These are phyloP conservation scores for Laterallus jamaicensis DNA, from an alignment of 2,113 vertebrate genomes.

Conservation along the genomic window DNA sequence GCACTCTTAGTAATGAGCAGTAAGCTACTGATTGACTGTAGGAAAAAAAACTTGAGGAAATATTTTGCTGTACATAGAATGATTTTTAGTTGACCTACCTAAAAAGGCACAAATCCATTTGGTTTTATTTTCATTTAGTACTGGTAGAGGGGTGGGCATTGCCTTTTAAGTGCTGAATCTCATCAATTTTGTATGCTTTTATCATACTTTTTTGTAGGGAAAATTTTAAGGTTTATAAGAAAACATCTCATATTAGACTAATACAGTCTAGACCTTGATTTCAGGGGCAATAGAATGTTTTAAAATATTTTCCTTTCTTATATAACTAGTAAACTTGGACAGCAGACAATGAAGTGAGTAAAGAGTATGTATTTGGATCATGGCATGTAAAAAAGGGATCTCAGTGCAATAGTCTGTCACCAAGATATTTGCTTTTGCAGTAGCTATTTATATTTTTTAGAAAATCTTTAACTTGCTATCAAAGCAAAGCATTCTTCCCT, in stretches of 20 bases:
- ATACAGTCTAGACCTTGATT: slow-evolving; percentile 1
- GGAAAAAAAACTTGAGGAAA: neutral
- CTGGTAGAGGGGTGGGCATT: neutral
- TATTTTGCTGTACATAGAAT: neutral
- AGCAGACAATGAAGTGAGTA: slow-evolving; percentile 31
- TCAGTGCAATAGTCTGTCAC: neutral
- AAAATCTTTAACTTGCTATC: neutral
- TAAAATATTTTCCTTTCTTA: slow-evolving; percentile 39
- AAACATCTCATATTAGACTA: neutral
- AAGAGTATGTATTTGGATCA: slow-evolving; percentile 21
- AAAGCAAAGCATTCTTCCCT: slow-evolving; percentile 31
- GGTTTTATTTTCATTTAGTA: neutral
- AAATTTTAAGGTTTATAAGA: neutral
- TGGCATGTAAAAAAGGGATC: neutral
- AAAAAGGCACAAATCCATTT: neutral
- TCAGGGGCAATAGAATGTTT: neutral
- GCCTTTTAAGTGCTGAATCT: neutral
- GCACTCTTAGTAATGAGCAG: neutral
- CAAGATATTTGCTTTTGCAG: slow-evolving; percentile 10
- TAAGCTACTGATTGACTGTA: neutral
- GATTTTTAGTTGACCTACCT: neutral
- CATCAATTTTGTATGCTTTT: neutral
- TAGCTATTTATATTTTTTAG: neutral
- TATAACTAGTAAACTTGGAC: slow-evolving; percentile 38
- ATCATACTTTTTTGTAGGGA: neutral